Evolutionary conservation across 1,140 invertebrate species (phyloP).

Genomic region (Eurosta solidaginis): DNA sequence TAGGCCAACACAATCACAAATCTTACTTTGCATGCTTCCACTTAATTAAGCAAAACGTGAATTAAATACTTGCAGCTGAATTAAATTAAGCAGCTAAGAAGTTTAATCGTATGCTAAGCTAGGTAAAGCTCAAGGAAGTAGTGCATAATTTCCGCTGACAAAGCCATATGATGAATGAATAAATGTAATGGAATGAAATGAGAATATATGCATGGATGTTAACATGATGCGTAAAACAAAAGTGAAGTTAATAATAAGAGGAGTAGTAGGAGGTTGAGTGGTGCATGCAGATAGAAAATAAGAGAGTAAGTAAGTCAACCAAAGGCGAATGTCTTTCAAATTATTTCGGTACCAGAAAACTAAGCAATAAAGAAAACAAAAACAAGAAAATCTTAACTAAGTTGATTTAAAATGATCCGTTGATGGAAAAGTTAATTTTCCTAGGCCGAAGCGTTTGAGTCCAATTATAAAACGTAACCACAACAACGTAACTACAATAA

Average conservation of each 20-base stretch:
- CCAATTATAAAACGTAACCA: too few relatives aligned
- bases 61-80: neutral
- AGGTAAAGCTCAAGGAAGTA: neutral
- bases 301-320: neutral
- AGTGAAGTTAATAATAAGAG: neutral
- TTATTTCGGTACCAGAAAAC: too few relatives aligned
- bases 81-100: neutral
- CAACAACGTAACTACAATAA: too few relatives aligned
- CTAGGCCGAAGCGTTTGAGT: too few relatives aligned
- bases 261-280: neutral
- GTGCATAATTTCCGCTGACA: conserved; percentile 22
- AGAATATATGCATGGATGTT: neutral
- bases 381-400: too few relatives aligned
- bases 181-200: neutral
- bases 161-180: neutral
- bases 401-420: too few relatives aligned
- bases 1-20: neutral
- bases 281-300: neutral
- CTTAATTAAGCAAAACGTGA: neutral
- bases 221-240: neutral
- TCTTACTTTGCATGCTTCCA: conserved; percentile 6
- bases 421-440: too few relatives aligned
- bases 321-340: too few relatives aligned
- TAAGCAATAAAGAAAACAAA: too few relatives aligned
- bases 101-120: conserved; percentile 18